phyloP scores from a whole-genome alignment of 1,140 invertebrate species.

The Euura saliciscinereae region DNA sequence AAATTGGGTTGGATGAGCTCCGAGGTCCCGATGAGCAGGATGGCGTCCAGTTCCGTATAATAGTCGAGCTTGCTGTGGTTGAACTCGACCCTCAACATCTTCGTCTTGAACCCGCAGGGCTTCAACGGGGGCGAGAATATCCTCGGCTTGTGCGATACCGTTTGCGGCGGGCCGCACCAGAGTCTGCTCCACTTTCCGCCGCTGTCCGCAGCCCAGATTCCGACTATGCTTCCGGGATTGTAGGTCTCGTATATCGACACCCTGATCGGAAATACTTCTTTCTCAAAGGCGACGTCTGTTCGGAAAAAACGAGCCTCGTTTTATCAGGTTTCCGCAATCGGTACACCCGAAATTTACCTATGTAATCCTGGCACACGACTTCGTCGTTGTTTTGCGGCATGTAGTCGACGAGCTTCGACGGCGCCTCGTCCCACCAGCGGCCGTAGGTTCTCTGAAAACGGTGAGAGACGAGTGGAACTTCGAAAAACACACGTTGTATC shows the following conservation, averaged over 20 bases:
- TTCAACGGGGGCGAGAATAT: constrained; percentile 77
- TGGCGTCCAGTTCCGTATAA: constrained; percentile 88
- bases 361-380: constrained; percentile 81
- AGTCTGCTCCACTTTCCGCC: constrained; percentile 73
- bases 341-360: constrained; percentile 65
- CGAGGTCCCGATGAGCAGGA: constrained; percentile 71
- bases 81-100: constrained; percentile 73
- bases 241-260: constrained; percentile 88
- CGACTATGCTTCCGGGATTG: constrained; percentile 85
- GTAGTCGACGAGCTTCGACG: constrained; percentile 72
- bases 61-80: constrained; percentile 81
- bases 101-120: constrained; percentile 54
- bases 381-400: constrained; percentile 74
- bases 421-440: constrained; percentile 84
- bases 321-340: constrained; percentile 14
- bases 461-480: constrained; percentile 14
- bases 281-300: constrained; percentile 75
- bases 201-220: constrained; percentile 74
- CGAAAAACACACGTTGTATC: constrained; percentile 15
- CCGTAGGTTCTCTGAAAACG: constrained; percentile 83
- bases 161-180: constrained; percentile 76
- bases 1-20: constrained; percentile 49
- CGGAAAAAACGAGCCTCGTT: not conserved
- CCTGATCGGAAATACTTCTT: constrained; percentile 75
- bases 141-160: constrained; percentile 67